These are phyloP conservation scores for Elgaria multicarinata DNA, from an alignment of 2,113 vertebrate genomes.

Conservation along the genomic window DNA sequence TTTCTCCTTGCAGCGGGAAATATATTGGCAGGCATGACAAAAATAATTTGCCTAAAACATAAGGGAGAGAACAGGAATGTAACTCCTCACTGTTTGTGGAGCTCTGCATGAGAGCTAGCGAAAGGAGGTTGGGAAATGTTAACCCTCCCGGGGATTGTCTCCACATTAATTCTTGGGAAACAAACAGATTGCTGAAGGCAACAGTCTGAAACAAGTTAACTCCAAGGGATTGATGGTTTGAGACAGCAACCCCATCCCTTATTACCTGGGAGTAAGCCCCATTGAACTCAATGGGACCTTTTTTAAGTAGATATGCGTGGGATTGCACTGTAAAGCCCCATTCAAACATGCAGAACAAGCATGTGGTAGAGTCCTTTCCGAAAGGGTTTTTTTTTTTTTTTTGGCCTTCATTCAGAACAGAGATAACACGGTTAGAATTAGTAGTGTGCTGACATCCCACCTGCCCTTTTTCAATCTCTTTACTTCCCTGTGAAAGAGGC, in stretches of 20 bases:
- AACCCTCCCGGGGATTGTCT: not conserved
- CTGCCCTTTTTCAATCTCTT: not conserved
- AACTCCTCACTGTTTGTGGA: conserved; percentile 24
- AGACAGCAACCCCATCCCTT: not conserved
- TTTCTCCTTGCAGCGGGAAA: conserved; percentile 53
- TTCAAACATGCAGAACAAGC: not conserved
- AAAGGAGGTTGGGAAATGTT: conserved; percentile 13
- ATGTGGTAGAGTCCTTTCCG: not conserved
- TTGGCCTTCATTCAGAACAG: not conserved
- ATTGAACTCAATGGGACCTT: not conserved
- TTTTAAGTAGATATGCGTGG: not conserved
- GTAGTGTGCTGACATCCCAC: not conserved
- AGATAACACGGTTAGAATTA: not conserved
- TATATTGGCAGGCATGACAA: conserved; percentile 52
- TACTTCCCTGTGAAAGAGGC: too few species aligned
- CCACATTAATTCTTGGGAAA: not conserved
- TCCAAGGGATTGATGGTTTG: not conserved
- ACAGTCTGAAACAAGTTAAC: not conserved
- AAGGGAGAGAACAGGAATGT: conserved; percentile 43
- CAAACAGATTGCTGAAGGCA: not conserved
- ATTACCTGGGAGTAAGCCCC: not conserved
- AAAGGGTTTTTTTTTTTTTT: not conserved
- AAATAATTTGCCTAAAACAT: conserved; percentile 40
- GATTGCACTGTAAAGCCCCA: not conserved
- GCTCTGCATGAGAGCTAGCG: conserved; percentile 19